These are phyloP conservation scores for Onychostruthus taczanowskii DNA, from an alignment of 2,113 vertebrate species.

Conservation along the genomic window DNA sequence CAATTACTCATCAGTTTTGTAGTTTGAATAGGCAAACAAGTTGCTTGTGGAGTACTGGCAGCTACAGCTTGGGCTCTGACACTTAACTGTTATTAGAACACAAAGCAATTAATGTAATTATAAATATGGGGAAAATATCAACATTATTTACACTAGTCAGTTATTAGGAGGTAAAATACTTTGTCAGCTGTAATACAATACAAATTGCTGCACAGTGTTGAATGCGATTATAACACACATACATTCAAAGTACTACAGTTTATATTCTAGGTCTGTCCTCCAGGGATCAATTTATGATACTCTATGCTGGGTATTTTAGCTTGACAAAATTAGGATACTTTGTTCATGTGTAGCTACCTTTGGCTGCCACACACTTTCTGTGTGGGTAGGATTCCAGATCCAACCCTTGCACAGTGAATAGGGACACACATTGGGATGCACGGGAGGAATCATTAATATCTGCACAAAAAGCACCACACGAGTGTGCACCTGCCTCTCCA, in stretches of 20 bases:
- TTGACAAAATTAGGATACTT: slow-evolving; percentile 9
- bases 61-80: slow-evolving; percentile 1
- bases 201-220: slow-evolving; percentile 49
- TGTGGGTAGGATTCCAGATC: neutral
- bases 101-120: slow-evolving; percentile 48
- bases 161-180: slow-evolving; percentile 48
- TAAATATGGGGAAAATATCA: slow-evolving; percentile 27
- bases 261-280: slow-evolving; percentile 34
- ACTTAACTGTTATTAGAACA: slow-evolving; percentile 24
- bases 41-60: slow-evolving; percentile 31
- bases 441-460: accelerated
- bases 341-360: neutral
- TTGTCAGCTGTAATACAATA: slow-evolving; percentile 52
- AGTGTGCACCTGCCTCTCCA: neutral
- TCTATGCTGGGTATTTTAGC: neutral
- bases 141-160: neutral
- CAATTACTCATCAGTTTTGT: neutral
- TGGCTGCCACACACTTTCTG: neutral
- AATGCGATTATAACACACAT: neutral
- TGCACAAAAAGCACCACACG: neutral
- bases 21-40: neutral
- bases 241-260: slow-evolving; percentile 25
- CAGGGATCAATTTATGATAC: slow-evolving; percentile 55
- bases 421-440: neutral
- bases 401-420: accelerated